Percentiles rank a stretch among this genome's conserved stretches.
Conservation (phyloP, 2,888 invertebrate genomes). For the Amorpha juglandis region DNA sequence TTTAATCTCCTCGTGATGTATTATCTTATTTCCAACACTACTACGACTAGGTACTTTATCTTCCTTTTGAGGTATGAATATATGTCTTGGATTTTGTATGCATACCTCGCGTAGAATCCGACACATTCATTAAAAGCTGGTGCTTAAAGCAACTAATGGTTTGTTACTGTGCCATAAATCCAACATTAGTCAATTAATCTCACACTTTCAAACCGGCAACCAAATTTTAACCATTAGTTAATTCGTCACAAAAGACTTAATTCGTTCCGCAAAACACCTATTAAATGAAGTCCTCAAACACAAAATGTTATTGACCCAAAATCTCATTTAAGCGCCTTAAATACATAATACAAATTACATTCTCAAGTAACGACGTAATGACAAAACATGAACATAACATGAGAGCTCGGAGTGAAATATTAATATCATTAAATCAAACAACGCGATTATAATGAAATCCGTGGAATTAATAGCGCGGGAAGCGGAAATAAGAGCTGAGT, state of each 20-base stretch:
- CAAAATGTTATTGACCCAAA: background rate
- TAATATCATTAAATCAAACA: slow-evolving; percentile 26
- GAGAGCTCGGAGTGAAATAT: background rate
- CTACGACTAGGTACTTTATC: background rate
- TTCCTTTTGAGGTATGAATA: background rate
- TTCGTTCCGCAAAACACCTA: background rate
- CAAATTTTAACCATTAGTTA: background rate
- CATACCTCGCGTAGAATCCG: too few relatives aligned
- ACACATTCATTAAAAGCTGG: too few relatives aligned
- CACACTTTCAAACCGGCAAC: too few relatives aligned
- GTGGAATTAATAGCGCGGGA: slow-evolving; percentile 21
- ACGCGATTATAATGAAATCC: slow-evolving; percentile 21
- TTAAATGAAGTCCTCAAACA: background rate
- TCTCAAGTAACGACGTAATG: slow-evolving; percentile 6
- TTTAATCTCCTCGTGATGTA: slow-evolving; percentile 15
- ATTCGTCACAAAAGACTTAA: background rate
- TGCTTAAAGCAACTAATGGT: too few relatives aligned
- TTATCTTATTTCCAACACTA: background rate
- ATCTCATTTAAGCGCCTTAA: background rate
- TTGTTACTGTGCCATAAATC: too few relatives aligned
- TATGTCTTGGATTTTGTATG: background rate
- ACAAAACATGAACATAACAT: slow-evolving; percentile 6
- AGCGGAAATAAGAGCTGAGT: background rate
- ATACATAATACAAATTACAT: slow-evolving; percentile 9
- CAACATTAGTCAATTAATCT: too few relatives aligned